Conservation (phyloP, 2,113 vertebrate genomes). For the Bombycilla garrulus region DNA sequence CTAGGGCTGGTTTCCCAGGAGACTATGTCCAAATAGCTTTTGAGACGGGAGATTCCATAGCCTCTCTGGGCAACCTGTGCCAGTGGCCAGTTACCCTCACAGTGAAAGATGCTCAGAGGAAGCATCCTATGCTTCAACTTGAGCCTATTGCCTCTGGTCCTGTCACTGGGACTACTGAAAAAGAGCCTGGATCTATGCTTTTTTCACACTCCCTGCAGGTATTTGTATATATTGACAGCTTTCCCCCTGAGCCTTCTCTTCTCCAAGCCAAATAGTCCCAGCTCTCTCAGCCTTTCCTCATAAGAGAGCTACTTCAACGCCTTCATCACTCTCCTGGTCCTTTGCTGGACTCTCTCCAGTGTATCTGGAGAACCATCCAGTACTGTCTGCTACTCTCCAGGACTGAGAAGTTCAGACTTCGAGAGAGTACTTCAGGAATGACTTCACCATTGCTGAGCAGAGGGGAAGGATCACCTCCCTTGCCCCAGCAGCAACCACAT, state of each 20-base stretch:
- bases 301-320: background rate
- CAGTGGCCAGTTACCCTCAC: background rate
- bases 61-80: background rate
- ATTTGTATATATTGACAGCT: background rate
- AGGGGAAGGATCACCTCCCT: background rate
- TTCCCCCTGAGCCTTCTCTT: background rate
- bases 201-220: background rate
- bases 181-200: background rate
- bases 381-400: background rate
- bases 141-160: background rate
- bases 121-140: background rate
- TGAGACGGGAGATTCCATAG: background rate
- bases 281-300: background rate
- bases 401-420: background rate
- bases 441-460: background rate
- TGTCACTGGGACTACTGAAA: background rate
- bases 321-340: background rate
- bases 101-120: background rate
- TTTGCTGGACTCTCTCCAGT: background rate
- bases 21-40: background rate
- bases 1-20: background rate
- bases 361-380: background rate
- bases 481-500: background rate
- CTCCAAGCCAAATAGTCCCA: background rate
- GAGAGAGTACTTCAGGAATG: background rate